Percentiles rank a stretch among this genome's conserved stretches.
phyloP scores from a whole-genome alignment of 1,140 invertebrate species.

The Antheraea pernyi region DNA sequence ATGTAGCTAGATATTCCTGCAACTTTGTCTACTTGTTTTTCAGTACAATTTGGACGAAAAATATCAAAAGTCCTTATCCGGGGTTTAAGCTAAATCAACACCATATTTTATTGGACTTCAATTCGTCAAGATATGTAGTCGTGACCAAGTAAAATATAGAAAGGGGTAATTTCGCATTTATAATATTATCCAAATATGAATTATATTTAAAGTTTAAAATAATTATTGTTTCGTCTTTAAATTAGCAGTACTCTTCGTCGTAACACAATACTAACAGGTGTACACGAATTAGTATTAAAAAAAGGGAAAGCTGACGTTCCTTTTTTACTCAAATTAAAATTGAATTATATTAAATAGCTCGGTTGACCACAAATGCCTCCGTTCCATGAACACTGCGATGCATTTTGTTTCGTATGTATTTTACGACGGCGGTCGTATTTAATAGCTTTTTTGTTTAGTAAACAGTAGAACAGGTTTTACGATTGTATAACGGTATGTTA shows the following conservation, averaged over 20 bases:
- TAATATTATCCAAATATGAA: too few species aligned
- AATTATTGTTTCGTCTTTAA: not conserved
- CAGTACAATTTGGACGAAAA: too few species aligned
- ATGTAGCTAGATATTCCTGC: too few species aligned
- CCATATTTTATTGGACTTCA: too few species aligned
- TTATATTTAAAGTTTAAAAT: not conserved
- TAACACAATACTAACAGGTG: slow-evolving; percentile 61
- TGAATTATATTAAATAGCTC: slow-evolving; percentile 60
- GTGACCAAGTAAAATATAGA: too few species aligned
- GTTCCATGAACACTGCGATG: not conserved
- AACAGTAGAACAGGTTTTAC: not conserved
- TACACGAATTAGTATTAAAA: slow-evolving; percentile 41
- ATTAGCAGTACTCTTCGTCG: slow-evolving; percentile 3
- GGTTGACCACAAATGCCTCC: slow-evolving; percentile 56
- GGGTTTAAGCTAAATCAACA: too few species aligned
- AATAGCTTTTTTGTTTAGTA: slow-evolving; percentile 5
- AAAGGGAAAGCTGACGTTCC: slow-evolving; percentile 32
- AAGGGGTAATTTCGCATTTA: too few species aligned
- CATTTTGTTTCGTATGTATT: slow-evolving; percentile 10
- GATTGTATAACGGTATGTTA: not conserved
- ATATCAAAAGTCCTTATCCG: too few species aligned
- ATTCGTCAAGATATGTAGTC: too few species aligned
- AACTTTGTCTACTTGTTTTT: too few species aligned
- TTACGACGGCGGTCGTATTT: slow-evolving; percentile 1
- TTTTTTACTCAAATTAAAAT: slow-evolving; percentile 63